Percentiles rank a stretch among this genome's conserved stretches.
Evolutionary conservation across 2,888 invertebrate genomes (phyloP).

Genomic region (Andrena dorsata): DNA sequence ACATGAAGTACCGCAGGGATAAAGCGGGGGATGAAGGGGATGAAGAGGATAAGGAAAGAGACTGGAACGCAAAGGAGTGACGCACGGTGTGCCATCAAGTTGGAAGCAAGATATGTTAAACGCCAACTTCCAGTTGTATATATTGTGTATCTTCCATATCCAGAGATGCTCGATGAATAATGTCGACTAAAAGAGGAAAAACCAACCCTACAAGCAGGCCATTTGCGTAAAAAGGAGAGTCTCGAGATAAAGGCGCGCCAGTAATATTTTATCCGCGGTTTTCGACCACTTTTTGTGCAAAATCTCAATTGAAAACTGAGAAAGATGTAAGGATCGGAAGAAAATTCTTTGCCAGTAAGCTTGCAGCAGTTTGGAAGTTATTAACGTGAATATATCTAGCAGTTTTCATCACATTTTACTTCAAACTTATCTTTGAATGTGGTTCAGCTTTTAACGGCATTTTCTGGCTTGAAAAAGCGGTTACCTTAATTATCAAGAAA

Average conservation of each 20-base stretch:
- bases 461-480: not conserved
- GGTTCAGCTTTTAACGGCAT: not conserved
- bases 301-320: not conserved
- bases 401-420: not conserved
- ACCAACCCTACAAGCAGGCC: not conserved
- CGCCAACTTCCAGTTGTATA: constrained; percentile 38
- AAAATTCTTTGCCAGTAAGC: not conserved
- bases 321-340: not conserved
- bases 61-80: constrained; percentile 28
- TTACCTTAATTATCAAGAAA: constrained; percentile 7
- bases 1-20: constrained; percentile 36
- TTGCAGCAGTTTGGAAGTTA: not conserved
- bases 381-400: not conserved
- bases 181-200: not conserved
- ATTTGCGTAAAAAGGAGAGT: not conserved
- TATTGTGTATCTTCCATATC: constrained; percentile 3
- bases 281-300: not conserved
- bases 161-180: constrained; percentile 52
- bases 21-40: constrained; percentile 34
- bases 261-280: not conserved
- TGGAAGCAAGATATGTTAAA: constrained; percentile 55
- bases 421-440: not conserved
- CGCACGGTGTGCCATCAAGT: constrained; percentile 39
- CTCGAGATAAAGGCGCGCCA: not conserved
- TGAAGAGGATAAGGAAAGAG: constrained; percentile 29